These are phyloP conservation scores for Serripes groenlandicus DNA, from an alignment of 2,888 invertebrate genomes.

Conservation along the genomic window DNA sequence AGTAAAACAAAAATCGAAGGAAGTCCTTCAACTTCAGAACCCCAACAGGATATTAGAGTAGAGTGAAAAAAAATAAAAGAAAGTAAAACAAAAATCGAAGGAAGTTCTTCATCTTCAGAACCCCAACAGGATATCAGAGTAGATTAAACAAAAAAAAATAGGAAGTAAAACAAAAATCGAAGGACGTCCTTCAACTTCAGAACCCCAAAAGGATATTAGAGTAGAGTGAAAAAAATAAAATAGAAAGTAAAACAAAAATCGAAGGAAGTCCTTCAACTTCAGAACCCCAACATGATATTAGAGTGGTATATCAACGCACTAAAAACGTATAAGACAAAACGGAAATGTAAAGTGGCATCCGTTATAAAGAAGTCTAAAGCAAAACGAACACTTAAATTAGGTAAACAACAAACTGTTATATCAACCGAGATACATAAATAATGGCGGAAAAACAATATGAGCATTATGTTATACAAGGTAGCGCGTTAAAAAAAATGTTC, in stretches of 20 bases:
- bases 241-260: background rate
- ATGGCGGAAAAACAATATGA: conserved; percentile 3
- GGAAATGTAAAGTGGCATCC: background rate
- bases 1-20: background rate
- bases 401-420: conserved; percentile 3
- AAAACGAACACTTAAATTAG: background rate
- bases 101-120: background rate
- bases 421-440: no score
- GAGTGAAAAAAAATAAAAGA: no score
- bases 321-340: background rate
- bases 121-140: background rate
- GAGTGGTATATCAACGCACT: background rate
- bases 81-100: background rate
- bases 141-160: no score
- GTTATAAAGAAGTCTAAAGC: background rate
- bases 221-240: no score
- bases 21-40: background rate
- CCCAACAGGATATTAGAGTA: background rate
- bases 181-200: background rate
- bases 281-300: background rate
- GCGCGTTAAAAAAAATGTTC: conserved; percentile 26
- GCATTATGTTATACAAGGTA: background rate
- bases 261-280: background rate
- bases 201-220: background rate
- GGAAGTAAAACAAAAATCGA: background rate